These are phyloP conservation scores for Ptilonorhynchus violaceus DNA, from an alignment of 2,113 vertebrate species.

Conservation along the genomic window DNA sequence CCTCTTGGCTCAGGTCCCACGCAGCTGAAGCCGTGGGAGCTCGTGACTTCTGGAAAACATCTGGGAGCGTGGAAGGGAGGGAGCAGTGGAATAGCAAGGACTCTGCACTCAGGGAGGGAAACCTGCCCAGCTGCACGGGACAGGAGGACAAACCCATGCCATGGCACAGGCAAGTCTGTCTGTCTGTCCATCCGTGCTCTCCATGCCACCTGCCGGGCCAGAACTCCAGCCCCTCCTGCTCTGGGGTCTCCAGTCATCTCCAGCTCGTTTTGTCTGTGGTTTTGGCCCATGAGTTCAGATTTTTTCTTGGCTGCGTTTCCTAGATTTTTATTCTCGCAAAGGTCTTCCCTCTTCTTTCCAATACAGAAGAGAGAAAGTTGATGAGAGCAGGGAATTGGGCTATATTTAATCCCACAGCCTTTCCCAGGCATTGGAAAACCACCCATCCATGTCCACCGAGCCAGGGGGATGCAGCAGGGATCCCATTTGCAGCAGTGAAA, in stretches of 20 bases:
- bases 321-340: background rate
- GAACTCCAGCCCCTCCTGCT: background rate
- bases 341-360: background rate
- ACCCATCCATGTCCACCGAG: background rate
- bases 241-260: background rate
- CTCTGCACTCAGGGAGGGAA: background rate
- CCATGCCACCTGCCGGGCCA: background rate
- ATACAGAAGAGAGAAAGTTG: background rate
- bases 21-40: background rate
- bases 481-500: background rate
- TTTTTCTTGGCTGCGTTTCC: background rate
- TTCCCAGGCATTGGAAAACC: background rate
- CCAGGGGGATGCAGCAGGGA: background rate
- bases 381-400: background rate
- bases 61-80: background rate
- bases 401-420: background rate
- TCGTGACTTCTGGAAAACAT: background rate
- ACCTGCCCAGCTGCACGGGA: background rate
- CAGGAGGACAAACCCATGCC: background rate
- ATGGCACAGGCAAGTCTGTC: background rate
- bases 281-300: background rate
- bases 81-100: rapidly evolving
- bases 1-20: background rate
- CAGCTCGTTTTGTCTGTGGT: background rate
- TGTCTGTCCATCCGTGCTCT: background rate